Conservation (phyloP, 2,888 invertebrate genomes). For the Pachycephus smyrnensis region DNA sequence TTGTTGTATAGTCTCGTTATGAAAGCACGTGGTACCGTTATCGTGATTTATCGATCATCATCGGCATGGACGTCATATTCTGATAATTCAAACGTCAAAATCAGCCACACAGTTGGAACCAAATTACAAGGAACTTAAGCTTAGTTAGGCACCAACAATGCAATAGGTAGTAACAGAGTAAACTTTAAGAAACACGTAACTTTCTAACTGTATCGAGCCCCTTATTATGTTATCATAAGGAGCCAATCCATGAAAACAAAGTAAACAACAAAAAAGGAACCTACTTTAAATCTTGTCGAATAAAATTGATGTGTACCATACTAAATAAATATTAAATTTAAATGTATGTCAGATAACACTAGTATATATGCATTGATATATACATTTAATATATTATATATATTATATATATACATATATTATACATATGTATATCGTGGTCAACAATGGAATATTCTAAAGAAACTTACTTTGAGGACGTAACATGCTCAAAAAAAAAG, state of each 20-base stretch:
- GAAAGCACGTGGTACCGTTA: no score
- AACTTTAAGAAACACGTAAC: conserved; percentile 13
- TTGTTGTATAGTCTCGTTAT: no score
- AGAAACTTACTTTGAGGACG: conserved; percentile 47
- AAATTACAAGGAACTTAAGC: conserved; percentile 8
- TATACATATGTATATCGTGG: conserved; percentile 42
- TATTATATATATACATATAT: neutral
- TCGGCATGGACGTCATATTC: no score
- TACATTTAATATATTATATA: conserved; percentile 42
- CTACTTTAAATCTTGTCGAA: conserved; percentile 42
- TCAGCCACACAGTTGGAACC: neutral
- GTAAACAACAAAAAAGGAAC: neutral
- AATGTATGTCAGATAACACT: conserved; percentile 47
- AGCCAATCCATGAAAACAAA: no score
- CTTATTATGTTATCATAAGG: no score
- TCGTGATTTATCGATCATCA: no score
- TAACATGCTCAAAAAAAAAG: conserved; percentile 53
- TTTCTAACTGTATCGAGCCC: neutral
- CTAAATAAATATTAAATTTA: conserved; percentile 52
- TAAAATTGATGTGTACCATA: conserved; percentile 58
- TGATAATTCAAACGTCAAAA: no score
- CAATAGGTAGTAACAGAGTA: conserved; percentile 41
- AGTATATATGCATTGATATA: conserved; percentile 33
- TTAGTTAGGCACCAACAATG: conserved; percentile 40
- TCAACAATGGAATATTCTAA: conserved; percentile 58